Conservation (phyloP, 2,888 invertebrate genomes). For the Zeuzera pyrina region DNA sequence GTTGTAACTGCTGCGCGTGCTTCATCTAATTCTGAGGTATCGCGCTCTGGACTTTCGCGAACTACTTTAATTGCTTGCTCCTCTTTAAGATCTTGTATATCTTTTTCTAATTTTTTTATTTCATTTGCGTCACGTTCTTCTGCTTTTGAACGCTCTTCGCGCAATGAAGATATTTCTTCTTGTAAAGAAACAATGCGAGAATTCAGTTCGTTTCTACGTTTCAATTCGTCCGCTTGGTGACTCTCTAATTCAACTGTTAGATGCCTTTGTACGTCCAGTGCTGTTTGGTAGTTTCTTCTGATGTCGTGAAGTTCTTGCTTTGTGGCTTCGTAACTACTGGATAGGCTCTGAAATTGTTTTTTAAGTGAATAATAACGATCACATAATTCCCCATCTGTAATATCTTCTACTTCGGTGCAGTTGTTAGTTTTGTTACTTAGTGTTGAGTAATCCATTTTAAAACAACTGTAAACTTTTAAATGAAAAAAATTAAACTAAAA, state of each 20-base stretch:
- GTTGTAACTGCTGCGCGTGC: constrained; percentile 31
- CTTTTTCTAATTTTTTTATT: constrained; percentile 39
- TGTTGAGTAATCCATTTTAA: constrained; percentile 58
- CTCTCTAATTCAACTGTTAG: constrained; percentile 53
- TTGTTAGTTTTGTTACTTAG: constrained; percentile 52
- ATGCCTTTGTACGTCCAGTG: constrained; percentile 58
- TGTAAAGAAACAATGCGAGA: constrained; percentile 42
- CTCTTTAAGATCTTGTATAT: constrained; percentile 47
- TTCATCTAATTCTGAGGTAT: constrained; percentile 51
- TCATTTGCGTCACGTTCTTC: constrained; percentile 41
- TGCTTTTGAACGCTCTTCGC: constrained; percentile 41
- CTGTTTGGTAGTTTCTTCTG: constrained; percentile 52
- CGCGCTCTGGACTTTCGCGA: constrained; percentile 40
- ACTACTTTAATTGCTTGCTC: constrained; percentile 33
- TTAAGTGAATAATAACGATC: constrained; percentile 54
- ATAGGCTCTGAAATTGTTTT: constrained; percentile 51
- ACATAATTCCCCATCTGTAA: constrained; percentile 49
- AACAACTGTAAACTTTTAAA: constrained; percentile 1
- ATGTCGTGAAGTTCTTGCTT: constrained; percentile 63
- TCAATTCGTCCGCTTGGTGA: constrained; percentile 47
- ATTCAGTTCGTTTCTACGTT: constrained; percentile 35
- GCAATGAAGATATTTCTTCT: constrained; percentile 49
- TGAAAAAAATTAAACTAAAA: constrained; percentile 4
- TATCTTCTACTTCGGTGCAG: constrained; percentile 46
- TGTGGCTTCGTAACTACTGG: constrained; percentile 42